Base-by-base conservation (phyloP, 2,888 invertebrate genomes). In the Agriopis marginaria region DNA sequence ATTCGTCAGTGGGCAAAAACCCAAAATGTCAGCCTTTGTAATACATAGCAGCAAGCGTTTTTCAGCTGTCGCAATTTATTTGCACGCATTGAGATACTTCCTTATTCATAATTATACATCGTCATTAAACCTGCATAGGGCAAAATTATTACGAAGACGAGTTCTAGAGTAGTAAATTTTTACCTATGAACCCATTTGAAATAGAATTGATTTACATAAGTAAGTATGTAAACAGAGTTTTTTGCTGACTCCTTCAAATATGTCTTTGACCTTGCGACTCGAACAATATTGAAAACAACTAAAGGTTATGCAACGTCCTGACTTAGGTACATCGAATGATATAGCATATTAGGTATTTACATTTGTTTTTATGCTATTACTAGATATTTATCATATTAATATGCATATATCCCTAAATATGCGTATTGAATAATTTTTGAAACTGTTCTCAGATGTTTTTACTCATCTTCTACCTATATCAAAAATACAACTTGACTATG, bases 121-220 rank as follows among this genome's bases (percentile, higher is more conserved):
- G 32, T 0, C 4, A 32, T 32, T 5, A 3, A 32, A 32, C 32
- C 1, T 5, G 3, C 32, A 32, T 5, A 32, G 5, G 32, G 3
- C 32, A 32, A 32, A 32, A 32, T 32, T 0, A 32, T 32, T 32
- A 32, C 32, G 32, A 5, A 5, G 1, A 32, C 5, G 32, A 32
- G 32, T 32, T 32, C 3, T 32, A 32, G 32, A 32, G 3, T 32
- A 4, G 7, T 23, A 2, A 11, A 17, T 11, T 17, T 5, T 9
- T n/a, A 32, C 54, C n/a, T 55, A n/a, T 55, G n/a, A 42, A 56
- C 17, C 5, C 12, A 11, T 44, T 56, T 44, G 56, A 44, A 17
- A 56, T 17, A 44, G 11, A 40, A 39, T 9, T 5, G 2, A 54
- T 61, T 59, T 49, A n/a, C 44, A 54, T 54, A 54, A 9, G 3